phyloP scores from a whole-genome alignment of 1,140 invertebrate species.

The Portunus trituberculatus region DNA sequence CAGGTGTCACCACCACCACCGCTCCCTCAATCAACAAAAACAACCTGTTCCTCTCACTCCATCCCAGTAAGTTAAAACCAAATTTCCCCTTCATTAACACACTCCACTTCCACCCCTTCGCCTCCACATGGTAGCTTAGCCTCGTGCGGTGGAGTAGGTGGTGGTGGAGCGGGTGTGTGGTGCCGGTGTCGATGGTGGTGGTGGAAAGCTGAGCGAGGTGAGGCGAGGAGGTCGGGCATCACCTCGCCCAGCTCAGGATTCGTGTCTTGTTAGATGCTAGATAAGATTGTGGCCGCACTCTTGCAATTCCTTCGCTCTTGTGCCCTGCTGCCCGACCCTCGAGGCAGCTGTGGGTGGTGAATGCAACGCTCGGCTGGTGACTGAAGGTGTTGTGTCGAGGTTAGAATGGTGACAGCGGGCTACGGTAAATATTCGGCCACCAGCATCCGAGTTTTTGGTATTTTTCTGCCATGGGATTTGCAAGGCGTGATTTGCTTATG shows the following conservation, averaged over 20 bases:
- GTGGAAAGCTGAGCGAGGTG: neutral
- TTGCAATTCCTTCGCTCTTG: neutral
- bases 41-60: slow-evolving; percentile 58
- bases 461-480: neutral
- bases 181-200: neutral
- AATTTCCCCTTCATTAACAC: neutral
- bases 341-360: neutral
- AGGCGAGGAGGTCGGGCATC: neutral
- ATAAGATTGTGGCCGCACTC: slow-evolving; percentile 42
- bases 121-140: neutral
- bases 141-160: neutral
- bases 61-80: slow-evolving; percentile 9
- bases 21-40: slow-evolving; percentile 60
- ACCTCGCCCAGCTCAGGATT: neutral
- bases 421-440: neutral
- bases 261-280: slow-evolving; percentile 18
- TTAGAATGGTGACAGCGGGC: neutral
- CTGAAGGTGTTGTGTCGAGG: neutral
- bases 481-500: no score
- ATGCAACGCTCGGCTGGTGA: neutral
- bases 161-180: neutral
- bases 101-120: neutral
- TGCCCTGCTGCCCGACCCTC: neutral
- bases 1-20: slow-evolving; percentile 54
- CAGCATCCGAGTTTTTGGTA: neutral